Percentiles rank a stretch among this genome's conserved stretches.
phyloP scores from a whole-genome alignment of 2,888 invertebrate species.

The Palloptera scutellata region DNA sequence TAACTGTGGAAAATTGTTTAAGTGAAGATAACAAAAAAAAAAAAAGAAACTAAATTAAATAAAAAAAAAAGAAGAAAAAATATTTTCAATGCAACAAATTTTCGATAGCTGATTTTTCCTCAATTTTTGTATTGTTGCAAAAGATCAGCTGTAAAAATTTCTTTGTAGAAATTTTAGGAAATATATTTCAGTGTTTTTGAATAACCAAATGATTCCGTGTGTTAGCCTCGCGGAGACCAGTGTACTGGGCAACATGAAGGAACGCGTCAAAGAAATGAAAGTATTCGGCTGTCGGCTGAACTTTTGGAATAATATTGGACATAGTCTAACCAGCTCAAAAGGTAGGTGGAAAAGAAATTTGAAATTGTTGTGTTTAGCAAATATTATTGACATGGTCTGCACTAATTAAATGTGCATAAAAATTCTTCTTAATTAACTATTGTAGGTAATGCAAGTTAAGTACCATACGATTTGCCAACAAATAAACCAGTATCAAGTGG shows the following conservation, averaged over 20 bases:
- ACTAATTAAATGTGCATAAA: too few species aligned
- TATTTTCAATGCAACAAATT: neutral
- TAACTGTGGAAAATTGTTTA: neutral
- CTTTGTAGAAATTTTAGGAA: too few species aligned
- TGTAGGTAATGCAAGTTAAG: neutral
- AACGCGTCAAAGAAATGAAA: constrained; percentile 67
- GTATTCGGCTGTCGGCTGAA: constrained; percentile 67
- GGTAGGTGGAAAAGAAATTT: constrained; percentile 45
- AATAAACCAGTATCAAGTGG: too few species aligned
- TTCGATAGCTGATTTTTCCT: too few species aligned
- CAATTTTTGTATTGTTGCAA: too few species aligned
- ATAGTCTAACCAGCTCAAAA: constrained; percentile 62
- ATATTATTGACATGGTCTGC: too few species aligned
- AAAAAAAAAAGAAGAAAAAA: constrained; percentile 12
- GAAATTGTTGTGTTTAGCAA: too few species aligned
- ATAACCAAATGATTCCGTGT: constrained; percentile 64
- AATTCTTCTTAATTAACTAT: constrained; percentile 11
- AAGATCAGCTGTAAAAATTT: too few species aligned
- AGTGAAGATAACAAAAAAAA: constrained; percentile 25
- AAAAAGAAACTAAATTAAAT: constrained; percentile 18
- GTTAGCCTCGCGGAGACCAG: constrained; percentile 66
- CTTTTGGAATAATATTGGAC: constrained; percentile 66
- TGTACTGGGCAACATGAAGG: constrained; percentile 67
- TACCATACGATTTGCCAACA: too few species aligned
- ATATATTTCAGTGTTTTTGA: neutral